Evolutionary conservation across 2,888 invertebrate species (phyloP).

Genomic region (Drosophila fulvimacula): DNA sequence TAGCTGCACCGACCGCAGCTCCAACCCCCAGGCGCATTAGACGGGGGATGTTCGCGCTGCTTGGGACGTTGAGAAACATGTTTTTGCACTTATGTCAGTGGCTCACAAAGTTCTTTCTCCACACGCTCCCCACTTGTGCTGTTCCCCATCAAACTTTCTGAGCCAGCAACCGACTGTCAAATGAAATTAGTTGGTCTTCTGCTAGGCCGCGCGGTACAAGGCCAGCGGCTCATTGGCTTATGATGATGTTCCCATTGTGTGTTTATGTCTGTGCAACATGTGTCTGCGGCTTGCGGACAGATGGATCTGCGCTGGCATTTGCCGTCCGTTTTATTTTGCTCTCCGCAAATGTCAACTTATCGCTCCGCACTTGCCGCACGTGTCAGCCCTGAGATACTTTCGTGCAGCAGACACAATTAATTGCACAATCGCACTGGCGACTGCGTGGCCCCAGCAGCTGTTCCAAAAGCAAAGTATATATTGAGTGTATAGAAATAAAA

Average conservation of each 20-base stretch:
- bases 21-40: constrained; percentile 24
- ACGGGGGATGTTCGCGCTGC: constrained; percentile 39
- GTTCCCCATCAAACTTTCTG: constrained; percentile 22
- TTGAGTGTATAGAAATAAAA: constrained; percentile 6
- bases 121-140: neutral
- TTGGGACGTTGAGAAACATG: constrained; percentile 62
- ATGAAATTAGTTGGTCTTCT: constrained; percentile 71
- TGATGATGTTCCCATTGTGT: constrained; percentile 33
- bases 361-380: constrained; percentile 45
- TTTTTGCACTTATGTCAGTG: constrained; percentile 71
- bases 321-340: constrained; percentile 31
- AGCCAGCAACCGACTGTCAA: constrained; percentile 66
- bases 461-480: constrained; percentile 22
- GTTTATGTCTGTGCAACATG: constrained; percentile 24
- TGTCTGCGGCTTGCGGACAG: constrained; percentile 53
- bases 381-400: constrained; percentile 53
- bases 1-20: constrained; percentile 42
- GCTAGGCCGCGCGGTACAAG: constrained; percentile 41
- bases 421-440: constrained; percentile 53
- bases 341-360: constrained; percentile 46
- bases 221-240: constrained; percentile 56
- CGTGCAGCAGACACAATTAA: constrained; percentile 61
- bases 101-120: constrained; percentile 13
- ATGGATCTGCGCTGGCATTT: constrained; percentile 30
- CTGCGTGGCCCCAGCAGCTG: constrained; percentile 46